These are phyloP conservation scores for Resseliella maxima DNA, from an alignment of 2,888 invertebrate species.

Conservation along the genomic window DNA sequence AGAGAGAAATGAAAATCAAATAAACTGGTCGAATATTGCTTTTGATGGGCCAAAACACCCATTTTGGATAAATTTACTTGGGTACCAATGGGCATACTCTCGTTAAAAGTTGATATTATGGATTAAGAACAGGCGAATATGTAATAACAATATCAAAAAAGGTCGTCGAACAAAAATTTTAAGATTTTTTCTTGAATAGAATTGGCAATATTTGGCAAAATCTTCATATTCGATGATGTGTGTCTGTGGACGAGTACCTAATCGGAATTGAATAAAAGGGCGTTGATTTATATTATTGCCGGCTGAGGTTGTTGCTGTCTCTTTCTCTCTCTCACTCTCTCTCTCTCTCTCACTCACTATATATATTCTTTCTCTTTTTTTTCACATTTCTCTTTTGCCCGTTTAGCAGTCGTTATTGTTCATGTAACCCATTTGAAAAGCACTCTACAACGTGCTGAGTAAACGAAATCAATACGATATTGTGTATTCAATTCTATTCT, in stretches of 20 bases:
- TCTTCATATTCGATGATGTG: background rate
- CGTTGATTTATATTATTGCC: conserved; percentile 27
- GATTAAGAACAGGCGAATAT: background rate
- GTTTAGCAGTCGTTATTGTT: background rate
- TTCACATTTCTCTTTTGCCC: background rate
- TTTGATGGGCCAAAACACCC: conserved; percentile 29
- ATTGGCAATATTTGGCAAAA: background rate
- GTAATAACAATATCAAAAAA: conserved; percentile 47
- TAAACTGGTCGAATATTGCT: background rate
- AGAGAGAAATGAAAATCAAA: background rate
- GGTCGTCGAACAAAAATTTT: background rate
- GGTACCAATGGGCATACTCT: background rate
- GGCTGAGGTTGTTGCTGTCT: background rate
- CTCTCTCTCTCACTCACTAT: too few relatives aligned
- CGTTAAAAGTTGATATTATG: background rate
- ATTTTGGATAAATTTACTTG: background rate
- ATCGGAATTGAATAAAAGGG: conserved; percentile 20
- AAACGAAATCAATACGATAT: conserved; percentile 11
- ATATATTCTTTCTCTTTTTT: too few relatives aligned
- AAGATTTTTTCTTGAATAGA: background rate
- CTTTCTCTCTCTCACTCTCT: too few relatives aligned
- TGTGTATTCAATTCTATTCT: background rate
- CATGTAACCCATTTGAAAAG: background rate
- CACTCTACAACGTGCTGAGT: background rate
- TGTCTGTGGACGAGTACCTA: background rate